These are phyloP conservation scores for Aphodius granarius DNA, from an alignment of 2,888 invertebrate species.

Conservation along the genomic window DNA sequence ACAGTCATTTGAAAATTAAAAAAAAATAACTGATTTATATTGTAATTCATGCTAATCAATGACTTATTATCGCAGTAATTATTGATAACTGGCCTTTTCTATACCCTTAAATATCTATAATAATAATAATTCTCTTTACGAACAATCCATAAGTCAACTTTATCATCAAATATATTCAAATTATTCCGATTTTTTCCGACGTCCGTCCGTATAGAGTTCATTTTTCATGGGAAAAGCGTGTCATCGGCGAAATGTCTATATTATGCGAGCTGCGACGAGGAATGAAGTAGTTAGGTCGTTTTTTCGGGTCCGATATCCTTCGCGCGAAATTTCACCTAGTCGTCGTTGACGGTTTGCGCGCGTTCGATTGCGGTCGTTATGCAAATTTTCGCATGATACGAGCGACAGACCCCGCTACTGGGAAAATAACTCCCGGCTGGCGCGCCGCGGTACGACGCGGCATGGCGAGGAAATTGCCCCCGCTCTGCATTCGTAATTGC, in stretches of 20 bases:
- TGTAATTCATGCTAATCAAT: too few relatives aligned
- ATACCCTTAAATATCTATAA: too few relatives aligned
- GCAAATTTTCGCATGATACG: constrained; percentile 13
- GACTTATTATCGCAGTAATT: too few relatives aligned
- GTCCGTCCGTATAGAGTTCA: background rate
- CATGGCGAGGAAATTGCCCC: constrained; percentile 10
- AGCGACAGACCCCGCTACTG: background rate
- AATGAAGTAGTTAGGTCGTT: background rate
- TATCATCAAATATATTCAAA: background rate
- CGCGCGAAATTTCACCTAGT: background rate
- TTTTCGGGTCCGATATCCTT: background rate
- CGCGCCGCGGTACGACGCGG: too few relatives aligned
- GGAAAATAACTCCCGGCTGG: constrained; percentile 6
- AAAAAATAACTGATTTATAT: too few relatives aligned
- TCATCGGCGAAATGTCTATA: background rate
- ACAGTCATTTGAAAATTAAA: too few relatives aligned
- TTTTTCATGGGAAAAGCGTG: background rate
- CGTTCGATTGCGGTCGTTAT: constrained; percentile 3
- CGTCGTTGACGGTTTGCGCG: background rate
- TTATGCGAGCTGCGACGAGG: background rate
- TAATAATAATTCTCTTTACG: too few relatives aligned
- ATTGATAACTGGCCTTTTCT: too few relatives aligned
- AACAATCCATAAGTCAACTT: too few relatives aligned
- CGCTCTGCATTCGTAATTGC: constrained; percentile 8
- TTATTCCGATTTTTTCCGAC: background rate